phyloP scores from a whole-genome alignment of 35 echinoderm and acorn worm species.

The Hemicentrotus pulcherrimus region DNA sequence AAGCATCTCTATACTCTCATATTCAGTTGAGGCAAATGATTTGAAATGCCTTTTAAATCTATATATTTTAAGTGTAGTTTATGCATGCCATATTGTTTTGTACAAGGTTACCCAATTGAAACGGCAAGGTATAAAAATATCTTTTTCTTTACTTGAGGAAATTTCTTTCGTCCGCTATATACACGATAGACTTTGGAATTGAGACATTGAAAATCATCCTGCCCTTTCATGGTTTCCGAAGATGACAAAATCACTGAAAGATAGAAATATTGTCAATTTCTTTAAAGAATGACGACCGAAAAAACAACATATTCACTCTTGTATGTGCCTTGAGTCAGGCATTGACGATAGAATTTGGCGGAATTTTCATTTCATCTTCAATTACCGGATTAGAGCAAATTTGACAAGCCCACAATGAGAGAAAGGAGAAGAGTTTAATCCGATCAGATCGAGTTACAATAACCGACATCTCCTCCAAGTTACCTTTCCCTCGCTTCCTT shows the following conservation, averaged over 20 bases:
- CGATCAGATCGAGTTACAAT: conserved; percentile 28
- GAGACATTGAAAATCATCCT: background rate
- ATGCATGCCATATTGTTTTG: background rate
- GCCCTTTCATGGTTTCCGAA: background rate
- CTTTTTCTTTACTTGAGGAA: background rate
- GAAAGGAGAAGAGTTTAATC: conserved; percentile 46
- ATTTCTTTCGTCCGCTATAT: background rate
- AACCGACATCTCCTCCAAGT: conserved; percentile 17
- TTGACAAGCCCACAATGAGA: conserved; percentile 15
- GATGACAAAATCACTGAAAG: conserved; percentile 1
- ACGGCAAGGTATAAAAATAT: background rate
- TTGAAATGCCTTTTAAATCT: too few species aligned
- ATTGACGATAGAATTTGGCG: conserved; percentile 39
- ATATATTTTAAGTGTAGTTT: background rate
- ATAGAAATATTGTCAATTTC: background rate
- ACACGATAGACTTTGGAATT: background rate
- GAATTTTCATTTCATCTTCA: conserved; percentile 51
- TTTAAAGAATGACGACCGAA: background rate
- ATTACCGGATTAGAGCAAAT: conserved; percentile 51
- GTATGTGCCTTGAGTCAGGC: background rate
- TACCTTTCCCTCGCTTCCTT: background rate
- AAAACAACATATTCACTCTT: background rate
- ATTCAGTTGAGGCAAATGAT: background rate
- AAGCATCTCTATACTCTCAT: too few species aligned
- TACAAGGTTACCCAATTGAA: background rate